These are phyloP conservation scores for Lepidurus couesii DNA, from an alignment of 1,140 invertebrate species.

Conservation along the genomic window DNA sequence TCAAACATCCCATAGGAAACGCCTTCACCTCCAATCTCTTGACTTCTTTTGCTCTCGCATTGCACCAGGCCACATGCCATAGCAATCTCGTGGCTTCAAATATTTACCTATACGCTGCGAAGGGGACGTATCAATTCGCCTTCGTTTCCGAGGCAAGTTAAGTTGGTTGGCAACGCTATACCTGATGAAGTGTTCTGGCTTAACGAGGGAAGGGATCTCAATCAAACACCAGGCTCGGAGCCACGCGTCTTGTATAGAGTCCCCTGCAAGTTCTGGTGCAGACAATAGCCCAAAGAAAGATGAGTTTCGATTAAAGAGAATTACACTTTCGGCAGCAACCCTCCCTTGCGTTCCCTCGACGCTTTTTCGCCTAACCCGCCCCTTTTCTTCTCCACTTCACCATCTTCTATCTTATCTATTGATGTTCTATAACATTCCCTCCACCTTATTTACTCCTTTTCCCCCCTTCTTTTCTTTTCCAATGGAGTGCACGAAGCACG, in stretches of 20 bases:
- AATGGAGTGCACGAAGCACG: conserved; percentile 17
- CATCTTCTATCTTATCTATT: conserved; percentile 11
- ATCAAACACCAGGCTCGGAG: background rate
- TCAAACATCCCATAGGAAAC: conserved; percentile 10
- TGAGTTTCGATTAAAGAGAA: conserved; percentile 22
- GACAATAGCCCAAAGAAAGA: conserved; percentile 19
- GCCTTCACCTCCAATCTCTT: conserved; percentile 10
- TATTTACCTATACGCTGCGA: background rate
- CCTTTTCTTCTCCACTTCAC: conserved; percentile 13
- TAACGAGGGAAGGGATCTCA: conserved; percentile 17
- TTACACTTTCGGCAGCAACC: conserved; percentile 12
- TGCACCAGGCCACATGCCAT: background rate
- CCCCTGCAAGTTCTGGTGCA: background rate
- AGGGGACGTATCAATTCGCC: background rate
- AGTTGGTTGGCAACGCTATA: conserved; percentile 7
- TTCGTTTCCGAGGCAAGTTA: conserved; percentile 16
- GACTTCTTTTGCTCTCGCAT: background rate
- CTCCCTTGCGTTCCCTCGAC: background rate
- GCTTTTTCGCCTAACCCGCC: conserved; percentile 12
- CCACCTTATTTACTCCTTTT: conserved; percentile 6
- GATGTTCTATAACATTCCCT: conserved; percentile 22
- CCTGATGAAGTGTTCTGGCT: conserved; percentile 6
- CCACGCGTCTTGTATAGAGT: background rate
- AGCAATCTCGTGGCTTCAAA: conserved; percentile 1
- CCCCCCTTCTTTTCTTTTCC: background rate